Percentiles rank a stretch among this genome's conserved stretches.
These are phyloP conservation scores for Phortica okadai DNA, from an alignment of 2,888 invertebrate species.

Conservation along the genomic window DNA sequence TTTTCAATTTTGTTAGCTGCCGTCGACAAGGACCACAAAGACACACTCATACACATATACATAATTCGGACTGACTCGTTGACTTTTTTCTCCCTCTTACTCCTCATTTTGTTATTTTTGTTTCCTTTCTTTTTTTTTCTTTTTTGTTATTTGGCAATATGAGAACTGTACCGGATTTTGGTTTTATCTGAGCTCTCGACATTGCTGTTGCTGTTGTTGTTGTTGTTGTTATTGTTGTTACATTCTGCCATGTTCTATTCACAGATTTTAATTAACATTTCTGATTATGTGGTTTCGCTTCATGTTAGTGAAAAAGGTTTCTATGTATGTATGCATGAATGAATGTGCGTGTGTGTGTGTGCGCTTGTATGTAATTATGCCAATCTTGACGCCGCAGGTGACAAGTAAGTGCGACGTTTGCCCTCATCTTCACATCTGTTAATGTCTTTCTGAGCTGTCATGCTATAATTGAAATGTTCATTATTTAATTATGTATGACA, in stretches of 20 bases:
- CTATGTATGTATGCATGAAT: neutral
- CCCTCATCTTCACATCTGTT: neutral
- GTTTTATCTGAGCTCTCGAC: too few species aligned
- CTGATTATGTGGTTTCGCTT: constrained; percentile 61
- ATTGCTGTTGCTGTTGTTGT: neutral
- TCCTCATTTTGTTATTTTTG: too few species aligned
- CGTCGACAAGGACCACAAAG: neutral
- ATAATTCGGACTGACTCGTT: neutral
- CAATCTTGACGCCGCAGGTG: constrained; percentile 11
- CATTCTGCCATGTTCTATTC: constrained; percentile 33
- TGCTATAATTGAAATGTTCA: constrained; percentile 66
- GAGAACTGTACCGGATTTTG: neutral
- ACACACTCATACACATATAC: constrained; percentile 5
- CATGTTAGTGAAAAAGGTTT: neutral
- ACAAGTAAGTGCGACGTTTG: neutral
- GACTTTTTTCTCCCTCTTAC: too few species aligned
- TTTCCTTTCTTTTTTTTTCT: neutral
- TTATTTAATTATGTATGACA: constrained; percentile 60
- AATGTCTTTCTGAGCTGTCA: constrained; percentile 35
- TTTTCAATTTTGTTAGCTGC: constrained; percentile 24
- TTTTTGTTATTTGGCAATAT: neutral
- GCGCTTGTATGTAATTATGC: neutral
- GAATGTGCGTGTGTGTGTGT: constrained; percentile 26
- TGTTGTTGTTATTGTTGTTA: neutral
- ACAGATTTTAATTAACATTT: constrained; percentile 70